phyloP scores from a whole-genome alignment of 1,140 invertebrate species.

The Trialeurodes vaporariorum region DNA sequence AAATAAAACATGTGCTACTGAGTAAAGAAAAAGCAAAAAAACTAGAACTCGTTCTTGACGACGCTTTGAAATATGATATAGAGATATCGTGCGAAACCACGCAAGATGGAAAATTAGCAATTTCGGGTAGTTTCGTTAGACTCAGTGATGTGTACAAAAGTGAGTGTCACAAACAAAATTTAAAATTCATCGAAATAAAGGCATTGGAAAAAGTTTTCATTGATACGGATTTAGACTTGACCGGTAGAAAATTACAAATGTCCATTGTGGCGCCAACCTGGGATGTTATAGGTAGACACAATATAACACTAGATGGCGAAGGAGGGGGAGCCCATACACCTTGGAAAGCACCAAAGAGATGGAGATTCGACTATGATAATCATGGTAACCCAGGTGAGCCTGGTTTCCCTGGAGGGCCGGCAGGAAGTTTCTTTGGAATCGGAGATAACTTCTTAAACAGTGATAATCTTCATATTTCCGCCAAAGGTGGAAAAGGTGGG shows the following conservation, averaged over 20 bases:
- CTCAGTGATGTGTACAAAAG: background rate
- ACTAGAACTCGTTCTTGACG: background rate
- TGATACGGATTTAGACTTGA: background rate
- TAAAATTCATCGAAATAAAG: background rate
- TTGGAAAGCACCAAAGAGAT: background rate
- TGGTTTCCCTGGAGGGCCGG: background rate
- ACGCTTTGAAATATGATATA: background rate
- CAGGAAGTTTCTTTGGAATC: background rate
- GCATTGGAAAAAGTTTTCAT: constrained; percentile 10
- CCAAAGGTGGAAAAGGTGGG: background rate
- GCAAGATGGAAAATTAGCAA: background rate
- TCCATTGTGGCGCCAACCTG: constrained; percentile 10
- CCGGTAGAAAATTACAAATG: background rate
- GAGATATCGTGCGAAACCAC: background rate
- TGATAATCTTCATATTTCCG: background rate
- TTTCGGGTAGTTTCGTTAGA: background rate
- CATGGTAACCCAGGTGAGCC: background rate
- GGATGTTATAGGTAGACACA: constrained; percentile 1
- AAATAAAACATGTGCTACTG: background rate
- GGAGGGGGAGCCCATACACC: background rate
- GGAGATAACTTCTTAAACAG: background rate
- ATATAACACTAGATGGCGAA: constrained; percentile 8
- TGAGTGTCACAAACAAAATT: background rate
- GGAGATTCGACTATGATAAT: background rate
- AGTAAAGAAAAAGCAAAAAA: background rate